Conservation (phyloP, 92 coral and sea anemone species). For the Epizoanthus scotinus region DNA sequence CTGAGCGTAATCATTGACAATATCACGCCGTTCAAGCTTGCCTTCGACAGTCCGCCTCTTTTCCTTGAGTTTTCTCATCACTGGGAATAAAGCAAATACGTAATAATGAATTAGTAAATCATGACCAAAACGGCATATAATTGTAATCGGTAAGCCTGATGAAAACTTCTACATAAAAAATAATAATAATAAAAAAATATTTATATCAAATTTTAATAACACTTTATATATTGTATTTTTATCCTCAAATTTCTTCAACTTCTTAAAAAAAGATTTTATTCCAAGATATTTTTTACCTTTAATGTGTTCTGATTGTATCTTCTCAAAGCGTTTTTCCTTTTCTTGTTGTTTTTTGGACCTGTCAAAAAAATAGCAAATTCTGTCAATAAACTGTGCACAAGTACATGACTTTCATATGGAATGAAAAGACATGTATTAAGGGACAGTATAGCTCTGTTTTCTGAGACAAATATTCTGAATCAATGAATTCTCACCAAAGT, state of each 20-base stretch:
- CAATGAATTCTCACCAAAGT: conserved; percentile 69
- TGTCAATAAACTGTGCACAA: too few relatives aligned
- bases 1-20: conserved; percentile 83
- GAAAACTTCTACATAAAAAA: too few relatives aligned
- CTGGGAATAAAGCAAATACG: conserved; percentile 38
- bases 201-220: too few relatives aligned
- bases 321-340: conserved; percentile 84
- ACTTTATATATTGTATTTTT: too few relatives aligned
- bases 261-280: too few relatives aligned
- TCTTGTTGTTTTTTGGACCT: conserved; percentile 98
- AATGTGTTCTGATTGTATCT: conserved; percentile 92
- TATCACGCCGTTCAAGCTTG: conserved; percentile 92
- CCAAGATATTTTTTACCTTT: conserved; percentile 68
- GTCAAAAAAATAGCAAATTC: background rate
- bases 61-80: conserved; percentile 87
- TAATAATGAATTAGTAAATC: background rate
- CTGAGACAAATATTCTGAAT: background rate
- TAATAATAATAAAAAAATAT: too few relatives aligned
- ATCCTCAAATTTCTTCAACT: too few relatives aligned
- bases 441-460: background rate
- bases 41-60: conserved; percentile 94
- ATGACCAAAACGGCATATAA: too few relatives aligned
- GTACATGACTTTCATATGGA: too few relatives aligned
- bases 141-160: too few relatives aligned
- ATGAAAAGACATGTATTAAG: background rate